A percentile compares a stretch with the other conserved stretches of the same genome.
Evolutionary conservation across 2,797 vertebrate species (phyloP).

Genomic region (Fundulus diaphanus): DNA sequence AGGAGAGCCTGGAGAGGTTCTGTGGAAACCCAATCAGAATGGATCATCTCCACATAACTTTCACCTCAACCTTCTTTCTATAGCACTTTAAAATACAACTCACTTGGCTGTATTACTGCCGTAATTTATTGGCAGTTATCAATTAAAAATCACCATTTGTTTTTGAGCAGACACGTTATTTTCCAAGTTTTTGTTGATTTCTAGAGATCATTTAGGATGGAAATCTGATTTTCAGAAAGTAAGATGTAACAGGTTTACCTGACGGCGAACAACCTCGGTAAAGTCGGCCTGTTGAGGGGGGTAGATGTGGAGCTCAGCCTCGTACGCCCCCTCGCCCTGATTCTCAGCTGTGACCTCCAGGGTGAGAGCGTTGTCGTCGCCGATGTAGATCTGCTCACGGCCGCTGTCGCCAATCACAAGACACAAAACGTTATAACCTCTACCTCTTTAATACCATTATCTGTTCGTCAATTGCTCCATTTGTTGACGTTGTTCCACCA

Average conservation of each 20-base stretch:
- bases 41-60: too few species aligned
- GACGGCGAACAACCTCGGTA: conserved; percentile 88
- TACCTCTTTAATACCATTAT: neutral
- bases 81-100: too few species aligned
- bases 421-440: neutral
- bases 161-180: too few species aligned
- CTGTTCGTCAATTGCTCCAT: too few species aligned
- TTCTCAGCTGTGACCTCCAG: conserved; percentile 89
- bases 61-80: too few species aligned
- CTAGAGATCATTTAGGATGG: neutral
- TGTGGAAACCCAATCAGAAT: conserved; percentile 29
- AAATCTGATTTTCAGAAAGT: neutral
- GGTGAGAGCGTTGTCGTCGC: conserved; percentile 93
- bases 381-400: conserved; percentile 91
- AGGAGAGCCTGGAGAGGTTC: conserved; percentile 87
- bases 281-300: conserved; percentile 93
- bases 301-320: conserved; percentile 90
- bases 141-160: too few species aligned
- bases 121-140: neutral
- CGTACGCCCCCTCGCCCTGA: conserved; percentile 93
- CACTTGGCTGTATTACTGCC: too few species aligned
- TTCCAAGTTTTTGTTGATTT: too few species aligned
- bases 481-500: neutral
- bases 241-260: conserved; percentile 72
- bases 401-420: conserved; percentile 76